A percentile compares a stretch with the other conserved stretches of the same genome.
Evolutionary conservation across 1,140 invertebrate genomes (phyloP).

Genomic region (Anastatus disparis): DNA sequence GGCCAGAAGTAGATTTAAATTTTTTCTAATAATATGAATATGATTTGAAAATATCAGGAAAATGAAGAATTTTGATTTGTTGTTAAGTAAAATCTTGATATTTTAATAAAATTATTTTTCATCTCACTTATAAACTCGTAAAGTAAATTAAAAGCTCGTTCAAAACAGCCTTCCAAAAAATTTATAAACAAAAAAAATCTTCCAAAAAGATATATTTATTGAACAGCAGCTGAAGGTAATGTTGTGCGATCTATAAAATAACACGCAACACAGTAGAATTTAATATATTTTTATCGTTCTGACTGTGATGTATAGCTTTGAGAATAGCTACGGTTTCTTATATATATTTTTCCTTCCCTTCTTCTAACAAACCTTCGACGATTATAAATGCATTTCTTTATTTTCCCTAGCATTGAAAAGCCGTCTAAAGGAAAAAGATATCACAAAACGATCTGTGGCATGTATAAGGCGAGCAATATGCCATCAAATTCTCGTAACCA

Average conservation of each 20-base stretch:
- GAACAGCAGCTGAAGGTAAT: constrained; percentile 11
- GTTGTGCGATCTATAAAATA: constrained; percentile 18
- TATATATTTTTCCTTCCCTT: constrained; percentile 6
- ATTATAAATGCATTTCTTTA: constrained; percentile 50
- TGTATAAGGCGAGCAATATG: constrained; percentile 63
- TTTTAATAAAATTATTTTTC: too few relatives aligned
- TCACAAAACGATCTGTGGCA: constrained; percentile 63
- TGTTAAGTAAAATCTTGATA: too few relatives aligned
- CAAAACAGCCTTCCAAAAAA: background rate
- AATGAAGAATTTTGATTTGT: too few relatives aligned
- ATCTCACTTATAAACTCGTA: background rate
- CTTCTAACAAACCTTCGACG: constrained; percentile 30
- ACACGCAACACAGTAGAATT: background rate
- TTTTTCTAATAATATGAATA: too few relatives aligned
- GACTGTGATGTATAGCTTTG: constrained; percentile 28
- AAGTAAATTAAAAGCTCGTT: background rate
- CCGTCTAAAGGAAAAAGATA: constrained; percentile 60
- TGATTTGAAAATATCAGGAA: too few relatives aligned
- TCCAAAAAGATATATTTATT: background rate
- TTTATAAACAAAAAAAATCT: background rate
- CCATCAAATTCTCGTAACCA: constrained; percentile 67
- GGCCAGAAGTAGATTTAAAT: too few relatives aligned
- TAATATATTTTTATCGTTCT: constrained; percentile 29
- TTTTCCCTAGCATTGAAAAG: constrained; percentile 59
- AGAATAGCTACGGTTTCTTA: background rate